Evolutionary conservation across 2,113 vertebrate genomes (phyloP), one percentile per base, ranked within the genome.

Genomic region (Fulmarus glacialis): DNA sequence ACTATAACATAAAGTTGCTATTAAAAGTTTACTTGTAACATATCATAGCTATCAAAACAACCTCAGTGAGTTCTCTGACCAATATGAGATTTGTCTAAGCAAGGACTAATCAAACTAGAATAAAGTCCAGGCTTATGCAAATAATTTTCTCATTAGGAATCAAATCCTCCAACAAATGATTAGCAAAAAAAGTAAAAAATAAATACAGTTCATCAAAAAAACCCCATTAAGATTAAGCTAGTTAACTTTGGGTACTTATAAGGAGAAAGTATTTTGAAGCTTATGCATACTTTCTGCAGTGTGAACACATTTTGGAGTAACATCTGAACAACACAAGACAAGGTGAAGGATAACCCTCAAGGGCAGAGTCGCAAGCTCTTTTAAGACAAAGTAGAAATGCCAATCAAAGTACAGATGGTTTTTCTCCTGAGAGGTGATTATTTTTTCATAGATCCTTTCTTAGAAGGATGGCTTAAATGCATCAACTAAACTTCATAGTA

Each of bases 331-430:
- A 47, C 32, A 40, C 19, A 71, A 86, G 70, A 60, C 81, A 91
- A 95, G 58, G 92, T 95, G 95, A 97, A 95, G 82, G 79, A 94
- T 95, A 97, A 94, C 91, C 96, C 94, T 95, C 84, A 96, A 96
- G 92, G 93, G 90, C 88, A 97, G 82, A 97, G 92, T 90, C 95
- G 82, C 63, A 73, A 93, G 75, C 50, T 92, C 79, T 94, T 97
- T 97, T 83, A 93, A 95, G 83, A 83, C 86, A 89, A 83, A 90
- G 88, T 42, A 93, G 75, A 84, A 94, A 87, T 93, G 94, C 52
- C 94, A 97, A 89, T 97, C 94, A 95, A 96, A 97, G 90, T 67
- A 63, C 80, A 89, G 86, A 95, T 89, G 80, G 79, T 52, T 96
- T 93, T 97, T 78, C 92, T 97, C 95, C 40, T 87, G 90, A 93